Evolutionary conservation across 2,797 vertebrate species (phyloP).

Genomic region (Atherinosoma microstoma): DNA sequence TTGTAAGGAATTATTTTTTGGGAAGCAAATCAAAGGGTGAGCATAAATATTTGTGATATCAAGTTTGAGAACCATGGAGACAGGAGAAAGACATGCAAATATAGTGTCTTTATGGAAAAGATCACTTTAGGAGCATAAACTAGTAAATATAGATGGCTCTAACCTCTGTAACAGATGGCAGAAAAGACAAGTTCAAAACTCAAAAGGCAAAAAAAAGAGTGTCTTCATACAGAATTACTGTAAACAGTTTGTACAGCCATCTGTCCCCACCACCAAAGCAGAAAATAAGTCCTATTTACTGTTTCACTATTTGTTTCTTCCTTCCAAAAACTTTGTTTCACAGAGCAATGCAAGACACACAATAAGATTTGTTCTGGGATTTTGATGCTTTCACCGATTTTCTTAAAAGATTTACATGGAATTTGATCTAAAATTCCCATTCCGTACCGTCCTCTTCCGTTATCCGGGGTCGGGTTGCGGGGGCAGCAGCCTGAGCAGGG

Average conservation of each 20-base stretch:
- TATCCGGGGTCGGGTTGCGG: too few species aligned
- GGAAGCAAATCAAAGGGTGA: not conserved
- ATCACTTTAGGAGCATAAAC: not conserved
- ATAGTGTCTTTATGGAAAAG: not conserved
- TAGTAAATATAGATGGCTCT: not conserved
- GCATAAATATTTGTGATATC: too few species aligned
- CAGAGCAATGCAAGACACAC: not conserved
- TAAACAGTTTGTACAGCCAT: not conserved
- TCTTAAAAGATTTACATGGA: too few species aligned
- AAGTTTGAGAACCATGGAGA: too few species aligned
- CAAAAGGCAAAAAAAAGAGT: too few species aligned
- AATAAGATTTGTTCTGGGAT: not conserved
- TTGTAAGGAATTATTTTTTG: fast-evolving
- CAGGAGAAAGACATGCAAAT: not conserved
- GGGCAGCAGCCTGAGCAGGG: too few species aligned
- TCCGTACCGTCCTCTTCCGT: too few species aligned
- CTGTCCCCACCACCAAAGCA: not conserved
- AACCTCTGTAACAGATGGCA: not conserved
- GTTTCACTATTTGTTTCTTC: not conserved
- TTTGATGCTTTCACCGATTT: too few species aligned
- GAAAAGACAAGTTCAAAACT: not conserved
- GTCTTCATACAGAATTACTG: too few species aligned
- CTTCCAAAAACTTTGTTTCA: not conserved
- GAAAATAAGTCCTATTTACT: not conserved
- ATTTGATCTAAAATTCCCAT: too few species aligned